A percentile compares a stretch with the other conserved stretches of the same genome.
Conservation (phyloP, 2,888 invertebrate species). For the Philhelius pedissequus region DNA sequence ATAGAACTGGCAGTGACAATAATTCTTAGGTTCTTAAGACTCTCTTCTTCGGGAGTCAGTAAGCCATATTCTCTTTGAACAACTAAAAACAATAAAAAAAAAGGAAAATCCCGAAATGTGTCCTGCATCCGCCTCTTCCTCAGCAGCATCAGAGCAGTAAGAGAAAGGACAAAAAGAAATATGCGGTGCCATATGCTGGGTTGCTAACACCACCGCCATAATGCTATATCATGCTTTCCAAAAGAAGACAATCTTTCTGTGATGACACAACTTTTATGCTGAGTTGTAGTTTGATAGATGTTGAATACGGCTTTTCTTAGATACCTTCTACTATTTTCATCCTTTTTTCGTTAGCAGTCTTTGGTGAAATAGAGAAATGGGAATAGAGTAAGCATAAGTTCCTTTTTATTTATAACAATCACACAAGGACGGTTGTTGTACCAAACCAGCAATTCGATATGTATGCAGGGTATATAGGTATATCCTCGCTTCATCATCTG, state of each 20-base stretch:
- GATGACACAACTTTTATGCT: conserved; percentile 67
- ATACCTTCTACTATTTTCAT: background rate
- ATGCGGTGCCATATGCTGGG: conserved; percentile 65
- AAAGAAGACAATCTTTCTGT: conserved; percentile 31
- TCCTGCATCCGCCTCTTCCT: conserved; percentile 38
- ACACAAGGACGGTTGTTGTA: background rate
- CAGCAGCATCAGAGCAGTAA: background rate
- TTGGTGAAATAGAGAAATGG: conserved; percentile 7
- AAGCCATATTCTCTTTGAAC: conserved; percentile 43
- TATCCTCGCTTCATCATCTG: background rate
- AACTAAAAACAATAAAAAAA: conserved; percentile 66
- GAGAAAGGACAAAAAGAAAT: conserved; percentile 37
- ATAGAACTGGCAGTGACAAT: conserved; percentile 53
- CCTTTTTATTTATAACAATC: conserved; percentile 12
- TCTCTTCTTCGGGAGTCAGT: conserved; percentile 24
- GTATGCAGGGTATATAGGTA: too few species aligned
- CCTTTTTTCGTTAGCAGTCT: background rate
- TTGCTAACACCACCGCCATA: conserved; percentile 61
- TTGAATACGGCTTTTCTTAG: conserved; percentile 39
- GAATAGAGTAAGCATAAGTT: conserved; percentile 14
- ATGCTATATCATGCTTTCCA: conserved; percentile 50
- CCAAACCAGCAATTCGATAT: too few species aligned
- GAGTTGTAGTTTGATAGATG: conserved; percentile 68
- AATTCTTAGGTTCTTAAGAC: conserved; percentile 36
- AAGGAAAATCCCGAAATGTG: conserved; percentile 46